Evolutionary conservation across 2,888 invertebrate species (phyloP).

Genomic region (Entomobrya multifasciata): DNA sequence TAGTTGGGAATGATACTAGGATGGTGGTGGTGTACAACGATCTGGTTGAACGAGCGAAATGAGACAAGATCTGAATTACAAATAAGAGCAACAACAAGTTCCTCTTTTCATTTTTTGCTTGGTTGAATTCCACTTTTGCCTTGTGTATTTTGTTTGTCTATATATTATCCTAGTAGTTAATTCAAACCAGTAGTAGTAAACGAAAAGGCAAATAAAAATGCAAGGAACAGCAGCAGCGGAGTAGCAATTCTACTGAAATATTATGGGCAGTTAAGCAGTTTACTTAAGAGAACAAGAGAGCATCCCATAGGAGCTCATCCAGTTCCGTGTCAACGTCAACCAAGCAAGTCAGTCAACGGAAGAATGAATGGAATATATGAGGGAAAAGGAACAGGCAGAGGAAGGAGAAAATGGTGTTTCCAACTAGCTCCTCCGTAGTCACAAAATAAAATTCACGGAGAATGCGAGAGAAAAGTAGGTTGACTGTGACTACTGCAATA

Average conservation of each 20-base stretch:
- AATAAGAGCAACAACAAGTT: conserved; percentile 34
- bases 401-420: conserved; percentile 27
- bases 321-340: conserved; percentile 64
- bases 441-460: not conserved
- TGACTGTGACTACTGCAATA: conserved; percentile 6
- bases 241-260: not conserved
- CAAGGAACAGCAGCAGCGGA: not conserved
- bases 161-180: no score
- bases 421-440: conserved; percentile 14
- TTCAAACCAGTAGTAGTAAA: no score
- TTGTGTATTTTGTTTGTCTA: no score
- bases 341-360: conserved; percentile 45
- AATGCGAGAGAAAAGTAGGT: no score
- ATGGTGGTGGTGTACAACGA: conserved; percentile 11
- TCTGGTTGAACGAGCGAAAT: conserved; percentile 11
- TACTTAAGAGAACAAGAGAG: conserved; percentile 49
- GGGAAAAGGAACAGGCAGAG: conserved; percentile 30
- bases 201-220: conserved; percentile 40
- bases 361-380: conserved; percentile 50
- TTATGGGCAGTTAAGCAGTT: conserved; percentile 47
- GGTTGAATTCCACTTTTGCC: conserved; percentile 31
- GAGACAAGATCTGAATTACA: conserved; percentile 58
- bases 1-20: conserved; percentile 1
- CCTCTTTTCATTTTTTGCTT: conserved; percentile 47
- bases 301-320: conserved; percentile 57